These are phyloP conservation scores for Agrochola litura DNA, from an alignment of 2,888 invertebrate species.

Conservation along the genomic window DNA sequence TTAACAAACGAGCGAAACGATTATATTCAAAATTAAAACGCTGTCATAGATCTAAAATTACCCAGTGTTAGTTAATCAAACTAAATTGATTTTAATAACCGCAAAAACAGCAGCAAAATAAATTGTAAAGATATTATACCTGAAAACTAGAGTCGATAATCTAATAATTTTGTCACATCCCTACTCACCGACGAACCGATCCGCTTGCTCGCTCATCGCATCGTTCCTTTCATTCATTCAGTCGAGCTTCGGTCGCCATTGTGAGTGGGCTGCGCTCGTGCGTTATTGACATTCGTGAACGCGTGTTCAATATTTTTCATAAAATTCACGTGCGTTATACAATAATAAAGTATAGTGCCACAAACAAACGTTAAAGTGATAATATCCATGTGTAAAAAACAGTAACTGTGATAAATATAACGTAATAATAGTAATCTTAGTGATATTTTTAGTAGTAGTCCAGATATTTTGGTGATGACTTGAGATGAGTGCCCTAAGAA, in stretches of 20 bases:
- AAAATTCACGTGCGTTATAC: conserved; percentile 68
- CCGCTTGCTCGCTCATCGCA: conserved; percentile 74
- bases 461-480: conserved; percentile 78
- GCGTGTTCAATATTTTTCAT: conserved; percentile 76
- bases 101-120: background rate
- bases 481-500: conserved; percentile 66
- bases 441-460: conserved; percentile 74
- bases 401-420: conserved; percentile 68
- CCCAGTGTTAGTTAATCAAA: background rate
- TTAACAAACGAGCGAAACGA: background rate
- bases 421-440: conserved; percentile 56
- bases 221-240: conserved; percentile 69
- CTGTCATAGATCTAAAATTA: background rate
- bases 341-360: conserved; percentile 63
- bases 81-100: background rate
- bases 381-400: conserved; percentile 58
- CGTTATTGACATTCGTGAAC: conserved; percentile 65
- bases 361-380: conserved; percentile 57
- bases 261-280: conserved; percentile 59
- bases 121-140: background rate
- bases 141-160: conserved; percentile 22
- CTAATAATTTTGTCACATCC: conserved; percentile 34
- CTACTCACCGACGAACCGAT: conserved; percentile 64
- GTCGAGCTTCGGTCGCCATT: conserved; percentile 69
- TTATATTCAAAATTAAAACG: background rate